Evolutionary conservation across 2,888 invertebrate genomes (phyloP).

Genomic region (Limenitis camilla): DNA sequence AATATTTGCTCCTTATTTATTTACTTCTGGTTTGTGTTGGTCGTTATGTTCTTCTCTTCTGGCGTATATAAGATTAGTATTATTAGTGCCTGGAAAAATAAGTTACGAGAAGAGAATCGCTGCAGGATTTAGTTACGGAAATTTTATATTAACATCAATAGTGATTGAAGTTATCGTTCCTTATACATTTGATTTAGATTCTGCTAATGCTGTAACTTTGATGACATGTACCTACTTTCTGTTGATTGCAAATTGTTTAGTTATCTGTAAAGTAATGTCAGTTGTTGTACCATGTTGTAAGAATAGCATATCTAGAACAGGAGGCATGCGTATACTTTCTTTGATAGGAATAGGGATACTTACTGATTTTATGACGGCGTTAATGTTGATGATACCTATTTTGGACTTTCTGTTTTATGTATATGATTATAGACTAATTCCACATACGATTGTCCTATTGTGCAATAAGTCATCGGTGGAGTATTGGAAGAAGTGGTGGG

Average conservation of each 20-base stretch:
- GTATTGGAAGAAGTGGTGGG: slow-evolving; percentile 17
- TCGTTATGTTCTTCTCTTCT: slow-evolving; percentile 22
- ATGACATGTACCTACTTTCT: slow-evolving; percentile 12
- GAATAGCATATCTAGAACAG: slow-evolving; percentile 5
- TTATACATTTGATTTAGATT: not conserved
- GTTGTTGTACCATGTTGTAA: slow-evolving; percentile 16
- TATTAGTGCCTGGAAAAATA: slow-evolving; percentile 21
- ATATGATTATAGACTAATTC: slow-evolving; percentile 15
- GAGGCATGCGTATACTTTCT: slow-evolving; percentile 5
- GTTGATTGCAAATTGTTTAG: slow-evolving; percentile 14
- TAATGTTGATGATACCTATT: not conserved
- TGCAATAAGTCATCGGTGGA: slow-evolving; percentile 24
- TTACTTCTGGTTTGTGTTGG: slow-evolving; percentile 18
- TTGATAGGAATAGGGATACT: slow-evolving; percentile 20
- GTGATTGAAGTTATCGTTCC: slow-evolving; percentile 9
- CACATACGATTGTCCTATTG: slow-evolving; percentile 17
- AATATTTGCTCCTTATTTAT: slow-evolving; percentile 7
- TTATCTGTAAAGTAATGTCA: slow-evolving; percentile 14
- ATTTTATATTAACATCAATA: slow-evolving; percentile 1
- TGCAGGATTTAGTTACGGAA: slow-evolving; percentile 12
- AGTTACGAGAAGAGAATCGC: slow-evolving; percentile 22
- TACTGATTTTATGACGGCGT: slow-evolving; percentile 17
- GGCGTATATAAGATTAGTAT: slow-evolving; percentile 23
- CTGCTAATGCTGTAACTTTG: not conserved
- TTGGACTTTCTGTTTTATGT: not conserved